These are phyloP conservation scores for Bellardia bayeri DNA, from an alignment of 2,888 invertebrate genomes.

Conservation along the genomic window DNA sequence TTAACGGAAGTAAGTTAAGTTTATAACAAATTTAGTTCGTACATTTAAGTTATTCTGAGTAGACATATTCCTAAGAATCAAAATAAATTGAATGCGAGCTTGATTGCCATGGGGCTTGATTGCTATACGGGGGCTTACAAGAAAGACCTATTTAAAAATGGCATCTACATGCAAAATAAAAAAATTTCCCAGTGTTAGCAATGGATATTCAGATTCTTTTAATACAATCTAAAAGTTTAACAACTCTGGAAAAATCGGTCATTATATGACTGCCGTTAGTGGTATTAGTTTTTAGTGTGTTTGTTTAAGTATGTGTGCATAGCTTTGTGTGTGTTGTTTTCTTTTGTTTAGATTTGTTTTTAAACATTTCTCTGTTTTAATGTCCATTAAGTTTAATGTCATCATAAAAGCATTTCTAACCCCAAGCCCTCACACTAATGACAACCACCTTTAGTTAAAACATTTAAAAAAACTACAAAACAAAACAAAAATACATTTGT, in stretches of 20 bases:
- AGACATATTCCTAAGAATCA: no score
- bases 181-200: no score
- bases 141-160: no score
- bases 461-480: conserved; percentile 41
- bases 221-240: not conserved
- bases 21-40: no score
- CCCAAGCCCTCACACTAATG: conserved; percentile 67
- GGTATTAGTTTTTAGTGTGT: conserved; percentile 3
- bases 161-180: no score
- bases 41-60: no score
- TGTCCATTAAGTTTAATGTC: conserved; percentile 75
- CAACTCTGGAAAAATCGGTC: conserved; percentile 11
- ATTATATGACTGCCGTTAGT: conserved; percentile 20
- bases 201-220: no score
- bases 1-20: conserved; percentile 13
- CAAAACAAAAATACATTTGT: not conserved
- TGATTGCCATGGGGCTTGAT: no score
- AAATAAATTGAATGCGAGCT: no score
- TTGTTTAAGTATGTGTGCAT: not conserved
- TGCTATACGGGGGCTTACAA: no score
- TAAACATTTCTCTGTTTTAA: conserved; percentile 69
- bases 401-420: conserved; percentile 74
- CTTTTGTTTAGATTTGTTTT: conserved; percentile 71
- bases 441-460: conserved; percentile 65
- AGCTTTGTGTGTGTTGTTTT: conserved; percentile 24